Evolutionary conservation across 2,113 vertebrate genomes (phyloP).

Genomic region (Mastomys coucha): DNA sequence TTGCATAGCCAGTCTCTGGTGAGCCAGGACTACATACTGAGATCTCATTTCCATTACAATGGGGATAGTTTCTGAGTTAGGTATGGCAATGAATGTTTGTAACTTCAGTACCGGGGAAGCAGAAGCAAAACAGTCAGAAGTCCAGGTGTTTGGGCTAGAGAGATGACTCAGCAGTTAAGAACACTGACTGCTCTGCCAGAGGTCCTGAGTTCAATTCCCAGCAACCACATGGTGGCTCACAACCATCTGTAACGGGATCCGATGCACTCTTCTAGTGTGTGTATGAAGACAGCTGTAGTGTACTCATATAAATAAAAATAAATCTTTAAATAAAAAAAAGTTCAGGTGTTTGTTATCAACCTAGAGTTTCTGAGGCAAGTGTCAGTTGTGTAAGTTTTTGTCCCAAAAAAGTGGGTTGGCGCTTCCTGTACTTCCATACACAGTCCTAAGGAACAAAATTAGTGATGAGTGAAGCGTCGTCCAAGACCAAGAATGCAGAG

Average conservation of each 20-base stretch:
- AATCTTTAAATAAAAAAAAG: too few species aligned
- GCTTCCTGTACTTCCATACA: background rate
- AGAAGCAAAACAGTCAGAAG: background rate
- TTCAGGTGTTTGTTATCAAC: background rate
- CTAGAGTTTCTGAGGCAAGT: too few species aligned
- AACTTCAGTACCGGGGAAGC: too few species aligned
- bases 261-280: too few species aligned
- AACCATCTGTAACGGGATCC: background rate
- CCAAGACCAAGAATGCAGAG: background rate
- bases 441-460: background rate
- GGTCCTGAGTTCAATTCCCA: background rate
- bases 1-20: background rate
- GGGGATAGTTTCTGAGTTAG: background rate
- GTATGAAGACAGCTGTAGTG: too few species aligned
- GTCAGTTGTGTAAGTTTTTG: background rate
- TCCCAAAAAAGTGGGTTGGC: background rate
- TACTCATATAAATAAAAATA: too few species aligned
- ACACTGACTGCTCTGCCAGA: background rate
- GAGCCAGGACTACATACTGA: background rate
- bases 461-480: background rate
- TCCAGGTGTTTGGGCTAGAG: background rate
- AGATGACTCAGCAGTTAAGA: background rate
- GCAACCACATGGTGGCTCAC: background rate
- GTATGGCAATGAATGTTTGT: background rate
- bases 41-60: background rate